These are phyloP conservation scores for Astropecten irregularis DNA, from an alignment of 53 echinoderm and acorn worm genomes.

Conservation along the genomic window DNA sequence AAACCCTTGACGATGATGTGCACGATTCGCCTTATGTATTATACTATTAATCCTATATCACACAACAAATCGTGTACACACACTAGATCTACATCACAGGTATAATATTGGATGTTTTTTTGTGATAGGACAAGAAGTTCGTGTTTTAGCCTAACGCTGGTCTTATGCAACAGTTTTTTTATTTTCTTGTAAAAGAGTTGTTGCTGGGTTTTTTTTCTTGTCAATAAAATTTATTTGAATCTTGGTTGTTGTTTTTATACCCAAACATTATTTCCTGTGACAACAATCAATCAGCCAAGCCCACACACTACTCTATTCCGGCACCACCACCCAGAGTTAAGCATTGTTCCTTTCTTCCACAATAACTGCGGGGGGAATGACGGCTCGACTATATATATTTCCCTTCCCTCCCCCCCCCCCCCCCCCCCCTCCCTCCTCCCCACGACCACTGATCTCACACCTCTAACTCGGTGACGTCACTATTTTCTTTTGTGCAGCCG, in stretches of 20 bases:
- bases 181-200: neutral
- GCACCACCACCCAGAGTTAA: slow-evolving; percentile 43
- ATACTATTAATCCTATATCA: slow-evolving; percentile 16
- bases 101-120: no score
- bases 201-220: neutral
- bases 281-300: neutral
- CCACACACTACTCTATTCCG: slow-evolving; percentile 12
- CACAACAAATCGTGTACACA: no score
- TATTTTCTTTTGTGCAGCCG: slow-evolving; percentile 43
- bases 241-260: neutral
- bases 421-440: neutral
- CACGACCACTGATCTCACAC: slow-evolving; percentile 32
- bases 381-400: slow-evolving; percentile 4
- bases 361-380: slow-evolving; percentile 47
- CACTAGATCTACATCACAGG: no score
- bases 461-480: slow-evolving; percentile 60
- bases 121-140: no score
- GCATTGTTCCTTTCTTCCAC: slow-evolving; percentile 46
- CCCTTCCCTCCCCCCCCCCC: neutral
- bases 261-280: neutral
- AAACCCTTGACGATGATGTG: slow-evolving; percentile 14
- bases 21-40: no score
- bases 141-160: no score
- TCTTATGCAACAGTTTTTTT: no score
- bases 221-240: neutral